Base-by-base conservation (phyloP, 2,113 vertebrate species). In the Tenebrosternarchus preto region DNA sequence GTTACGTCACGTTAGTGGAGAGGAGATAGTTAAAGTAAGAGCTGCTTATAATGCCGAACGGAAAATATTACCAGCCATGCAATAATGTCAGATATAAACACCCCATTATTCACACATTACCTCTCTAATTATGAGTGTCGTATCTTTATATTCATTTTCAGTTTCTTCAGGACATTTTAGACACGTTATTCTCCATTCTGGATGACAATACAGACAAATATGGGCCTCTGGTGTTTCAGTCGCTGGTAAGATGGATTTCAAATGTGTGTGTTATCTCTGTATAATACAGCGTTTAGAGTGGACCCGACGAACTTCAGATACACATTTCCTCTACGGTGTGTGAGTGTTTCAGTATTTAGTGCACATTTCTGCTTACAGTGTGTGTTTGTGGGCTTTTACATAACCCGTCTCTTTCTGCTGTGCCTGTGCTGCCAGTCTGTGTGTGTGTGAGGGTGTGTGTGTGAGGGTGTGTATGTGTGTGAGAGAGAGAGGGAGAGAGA, bases 161-260 rank as follows among this genome's bases (percentile, higher is more conserved):
- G 98, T 99, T 99, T 87, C 92, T 99, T 5, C 98, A 99, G 89
- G 98, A 99, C 83, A 99, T 99, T 73, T 90, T 99, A 22, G 98
- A 99, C 90, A 98, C 98, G 0, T 86, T 99, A n/a, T 99, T 99
- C 86, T 95, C 97, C 70, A 98, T 99, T 90, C 87, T 99, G 89
- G 98, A 99, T 87, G 97, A 99, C 89, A 98, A 98, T 88, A 98
- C 97, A 0, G 96, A 99, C 80, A 99, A 99, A 87, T 99, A 97
- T 1, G 97, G 98, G n/a, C 94, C 97, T 0, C 86, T 98, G 88
- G 97, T 99, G 83, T 99, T 99, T 88, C 97, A 99, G 88, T 98
- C 97, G n/a, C 81, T 99, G 95, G 98, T 99, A 88, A 94, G 95
- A 77, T 17, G 36, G 24, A 17, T 36, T 73, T 72, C 55, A 77